Evolutionary conservation across 2,888 invertebrate species (phyloP), one percentile per base, ranked within the genome.

Genomic region (Hypomecis atomaria): DNA sequence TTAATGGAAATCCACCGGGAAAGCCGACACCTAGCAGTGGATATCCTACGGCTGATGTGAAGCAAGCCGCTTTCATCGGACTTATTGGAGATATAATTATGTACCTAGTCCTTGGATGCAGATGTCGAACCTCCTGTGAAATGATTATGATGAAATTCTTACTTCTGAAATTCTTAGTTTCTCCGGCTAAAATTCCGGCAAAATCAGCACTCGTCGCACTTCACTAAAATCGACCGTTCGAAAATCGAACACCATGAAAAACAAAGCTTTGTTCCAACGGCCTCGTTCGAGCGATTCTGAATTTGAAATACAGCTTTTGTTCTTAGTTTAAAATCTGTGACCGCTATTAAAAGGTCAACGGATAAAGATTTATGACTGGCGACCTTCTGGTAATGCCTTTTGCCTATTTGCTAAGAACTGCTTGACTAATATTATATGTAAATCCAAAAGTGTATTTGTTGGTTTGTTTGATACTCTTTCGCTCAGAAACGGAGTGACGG

Each of bases 221-320:
- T 64, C 63, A 56, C 66, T 57, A 64, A 42, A 45, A 50, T 57
- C 53, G 60, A 48, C 48, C 59, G 49, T 67, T 71, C 68, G 64
- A 68, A 71, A 68, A 69, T 69, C 69, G 69, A 69, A 71, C 65
- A 64, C 44, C 58, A 65, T 68, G 68, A 66, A 69, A 81, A 82
- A 80, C 81, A 81, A 78, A 77, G 69, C 82, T 81, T 85, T 84
- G 82, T 83, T 84, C 78, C 75, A 69, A 67, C 69, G 73, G 69
- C 69, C 76, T 71, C 74, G 75, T 74, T 74, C 79, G 80, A 78
- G 77, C 69, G 61, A 67, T 69, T 70, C 69, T 71, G 73, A 74
- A 80, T 84, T 81, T 83, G 83, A 85, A 81, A 72, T 78, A 77
- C 75, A 57, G 84, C 86, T 83, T 85, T 87, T 85, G 87, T 86